Evolutionary conservation across 2,113 vertebrate species (phyloP).

Genomic region (rabbit (Oryctolagus cuniculus)): mOryCun1.1 NC_091439.1:137260501-137261000

Average conservation of each 20-base stretch:
- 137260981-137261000: neutral
- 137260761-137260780: constrained; percentile 77
- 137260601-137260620: neutral
- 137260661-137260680: constrained; percentile 25
- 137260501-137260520: neutral
- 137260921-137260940: neutral
- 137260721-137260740: constrained; percentile 47
- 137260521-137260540: neutral
- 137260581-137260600: neutral
- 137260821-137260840: constrained; percentile 70
- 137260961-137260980: constrained; percentile 45
- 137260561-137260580: neutral
- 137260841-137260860: constrained; percentile 75
- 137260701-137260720: constrained; percentile 51
- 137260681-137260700: constrained; percentile 59
- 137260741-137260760: constrained; percentile 78
- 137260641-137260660: neutral
- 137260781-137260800: constrained; percentile 76
- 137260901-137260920: constrained; percentile 20
- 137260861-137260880: constrained; percentile 80
- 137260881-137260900: neutral
- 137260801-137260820: constrained; percentile 52
- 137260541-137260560: neutral
- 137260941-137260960: constrained; percentile 62
- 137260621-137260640: neutral